A percentile compares a stretch with the other conserved stretches of the same genome.
Conservation (phyloP, 2,888 invertebrate genomes). For the Philhelius pedissequus region DNA sequence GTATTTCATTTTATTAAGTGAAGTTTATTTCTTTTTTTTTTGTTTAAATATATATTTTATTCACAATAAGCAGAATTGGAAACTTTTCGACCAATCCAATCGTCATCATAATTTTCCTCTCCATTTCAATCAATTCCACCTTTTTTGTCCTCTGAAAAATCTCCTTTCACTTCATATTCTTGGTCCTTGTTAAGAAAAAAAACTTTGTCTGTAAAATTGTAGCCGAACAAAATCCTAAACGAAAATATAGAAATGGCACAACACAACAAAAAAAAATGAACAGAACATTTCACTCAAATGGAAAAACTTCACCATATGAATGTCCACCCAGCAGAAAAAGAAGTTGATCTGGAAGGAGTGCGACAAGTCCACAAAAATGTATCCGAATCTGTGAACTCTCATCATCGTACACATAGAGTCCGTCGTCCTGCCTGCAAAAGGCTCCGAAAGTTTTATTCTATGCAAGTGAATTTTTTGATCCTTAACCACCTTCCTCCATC, state of each 20-base stretch:
- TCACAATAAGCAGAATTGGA: conserved; percentile 47
- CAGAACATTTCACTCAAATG: conserved; percentile 66
- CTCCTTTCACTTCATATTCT: neutral
- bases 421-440: conserved; percentile 35
- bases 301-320: conserved; percentile 66
- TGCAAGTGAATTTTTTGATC: conserved; percentile 44
- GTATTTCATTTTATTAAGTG: conserved; percentile 16
- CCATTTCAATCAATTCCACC: conserved; percentile 67
- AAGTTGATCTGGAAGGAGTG: neutral
- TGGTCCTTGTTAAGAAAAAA: conserved; percentile 16
- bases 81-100: conserved; percentile 60
- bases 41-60: neutral
- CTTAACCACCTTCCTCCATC: neutral
- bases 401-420: neutral
- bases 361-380: conserved; percentile 36
- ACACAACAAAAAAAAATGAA: conserved; percentile 28
- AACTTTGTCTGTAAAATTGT: conserved; percentile 51
- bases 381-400: conserved; percentile 33
- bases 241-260: conserved; percentile 1
- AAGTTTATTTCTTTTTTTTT: neutral
- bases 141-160: neutral
- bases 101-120: conserved; percentile 67
- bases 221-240: conserved; percentile 13
- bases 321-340: conserved; percentile 55
- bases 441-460: conserved; percentile 52